Percentiles rank a stretch among this genome's conserved stretches.
Evolutionary conservation across 2,113 vertebrate genomes (phyloP).

Genomic region (Toxostoma redivivum): DNA sequence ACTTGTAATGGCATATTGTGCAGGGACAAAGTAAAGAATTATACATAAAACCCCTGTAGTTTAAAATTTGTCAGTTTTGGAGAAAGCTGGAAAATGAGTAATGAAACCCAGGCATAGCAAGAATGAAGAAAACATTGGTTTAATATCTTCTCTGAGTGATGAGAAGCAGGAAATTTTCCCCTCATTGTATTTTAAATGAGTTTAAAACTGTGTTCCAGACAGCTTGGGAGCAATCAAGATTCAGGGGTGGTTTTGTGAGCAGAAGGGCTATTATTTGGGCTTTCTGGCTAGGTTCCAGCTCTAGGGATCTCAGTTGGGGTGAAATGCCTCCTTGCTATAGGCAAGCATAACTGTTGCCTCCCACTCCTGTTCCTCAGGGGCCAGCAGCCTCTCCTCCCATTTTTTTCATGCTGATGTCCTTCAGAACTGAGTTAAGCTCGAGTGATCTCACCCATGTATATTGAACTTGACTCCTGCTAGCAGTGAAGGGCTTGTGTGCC

Average conservation of each 20-base stretch:
- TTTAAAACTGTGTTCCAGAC: neutral
- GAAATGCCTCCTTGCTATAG: neutral
- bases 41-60: neutral
- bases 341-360: neutral
- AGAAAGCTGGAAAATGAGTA: neutral
- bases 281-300: neutral
- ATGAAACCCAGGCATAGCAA: neutral
- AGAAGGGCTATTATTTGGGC: neutral
- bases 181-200: neutral
- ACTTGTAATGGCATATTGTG: neutral
- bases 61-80: neutral
- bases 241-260: neutral
- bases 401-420: neutral
- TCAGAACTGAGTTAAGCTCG: neutral
- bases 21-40: neutral
- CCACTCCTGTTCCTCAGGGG: neutral
- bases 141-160: neutral
- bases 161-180: neutral
- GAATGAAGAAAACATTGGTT: neutral
- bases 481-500: neutral
- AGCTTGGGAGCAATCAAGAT: neutral
- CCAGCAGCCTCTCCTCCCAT: neutral
- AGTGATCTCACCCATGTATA: rapidly evolving
- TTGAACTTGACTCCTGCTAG: neutral
- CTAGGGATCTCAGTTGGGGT: neutral